Conservation (phyloP, 2,888 invertebrate genomes). For the Zele albiditarsus region DNA sequence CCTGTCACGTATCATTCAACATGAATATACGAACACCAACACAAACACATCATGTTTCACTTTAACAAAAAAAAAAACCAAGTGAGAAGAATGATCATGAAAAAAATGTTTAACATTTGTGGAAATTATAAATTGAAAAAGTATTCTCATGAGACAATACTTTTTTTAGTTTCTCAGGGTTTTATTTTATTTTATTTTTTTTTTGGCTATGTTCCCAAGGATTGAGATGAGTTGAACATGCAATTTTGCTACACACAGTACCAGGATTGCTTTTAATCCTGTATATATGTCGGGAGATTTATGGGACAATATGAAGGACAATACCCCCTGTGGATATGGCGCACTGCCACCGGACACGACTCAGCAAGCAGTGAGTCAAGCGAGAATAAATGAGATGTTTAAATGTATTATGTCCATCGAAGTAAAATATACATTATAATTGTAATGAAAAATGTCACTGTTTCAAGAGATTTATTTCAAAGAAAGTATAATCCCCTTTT, state of each 20-base stretch:
- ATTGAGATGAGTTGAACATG: neutral
- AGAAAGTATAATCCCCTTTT: too few relatives aligned
- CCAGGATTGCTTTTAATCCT: neutral
- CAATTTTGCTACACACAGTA: neutral
- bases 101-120: neutral
- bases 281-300: constrained; percentile 17
- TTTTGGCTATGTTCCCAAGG: neutral
- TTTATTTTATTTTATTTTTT: neutral
- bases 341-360: constrained; percentile 52
- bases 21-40: neutral
- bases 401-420: constrained; percentile 36
- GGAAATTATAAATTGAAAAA: neutral
- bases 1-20: constrained; percentile 8
- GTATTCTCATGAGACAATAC: neutral
- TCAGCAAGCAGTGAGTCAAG: constrained; percentile 56
- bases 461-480: too few relatives aligned
- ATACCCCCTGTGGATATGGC: constrained; percentile 10
- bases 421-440: too few relatives aligned
- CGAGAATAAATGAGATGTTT: constrained; percentile 60
- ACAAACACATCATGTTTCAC: neutral
- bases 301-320: constrained; percentile 21
- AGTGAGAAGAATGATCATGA: neutral
- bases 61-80: neutral
- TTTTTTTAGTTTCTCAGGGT: neutral
- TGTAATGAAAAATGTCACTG: too few relatives aligned